Percentiles rank a stretch among this genome's conserved stretches.
phyloP scores from a whole-genome alignment of 2,888 invertebrate genomes.

The Julus scandinavius region DNA sequence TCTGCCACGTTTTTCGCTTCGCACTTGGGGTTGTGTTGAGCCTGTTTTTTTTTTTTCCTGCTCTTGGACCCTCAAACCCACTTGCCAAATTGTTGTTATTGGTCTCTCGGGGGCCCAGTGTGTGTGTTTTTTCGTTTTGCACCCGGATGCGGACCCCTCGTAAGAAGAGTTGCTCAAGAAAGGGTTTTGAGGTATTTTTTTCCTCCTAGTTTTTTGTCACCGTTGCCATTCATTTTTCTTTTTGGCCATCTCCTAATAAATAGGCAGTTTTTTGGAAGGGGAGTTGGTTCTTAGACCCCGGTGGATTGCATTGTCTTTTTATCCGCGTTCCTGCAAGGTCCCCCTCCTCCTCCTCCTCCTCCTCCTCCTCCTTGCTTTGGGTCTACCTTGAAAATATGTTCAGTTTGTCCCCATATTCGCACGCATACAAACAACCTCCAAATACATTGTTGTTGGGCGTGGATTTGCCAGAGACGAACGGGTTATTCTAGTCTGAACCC shows the following conservation, averaged over 20 bases:
- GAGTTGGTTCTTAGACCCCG: not conserved
- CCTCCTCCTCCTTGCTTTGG: not conserved
- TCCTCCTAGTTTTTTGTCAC: not conserved
- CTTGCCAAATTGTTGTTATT: constrained; percentile 38
- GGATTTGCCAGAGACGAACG: constrained; percentile 28
- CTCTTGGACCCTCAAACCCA: not conserved
- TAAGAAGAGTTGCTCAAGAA: not conserved
- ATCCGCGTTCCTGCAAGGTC: not conserved
- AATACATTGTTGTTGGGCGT: constrained; percentile 43
- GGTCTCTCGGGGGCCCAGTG: not conserved
- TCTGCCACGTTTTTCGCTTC: not conserved
- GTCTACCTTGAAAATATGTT: constrained; percentile 41
- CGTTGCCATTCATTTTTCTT: constrained; percentile 1
- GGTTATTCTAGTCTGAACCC: constrained; percentile 40
- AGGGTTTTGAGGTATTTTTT: constrained; percentile 30
- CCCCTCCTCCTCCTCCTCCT: not conserved
- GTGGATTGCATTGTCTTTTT: constrained; percentile 20
- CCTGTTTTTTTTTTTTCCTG: not conserved
- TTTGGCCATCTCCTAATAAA: not conserved
- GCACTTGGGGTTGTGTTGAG: not conserved
- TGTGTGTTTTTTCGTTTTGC: constrained; percentile 4
- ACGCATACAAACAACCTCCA: constrained; percentile 44
- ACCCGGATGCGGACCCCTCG: constrained; percentile 5
- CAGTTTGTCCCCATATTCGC: constrained; percentile 41
- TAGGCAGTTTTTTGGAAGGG: constrained; percentile 36